These are phyloP conservation scores for Octopus sinensis DNA, from an alignment of 1,140 invertebrate genomes.

Conservation along the genomic window DNA sequence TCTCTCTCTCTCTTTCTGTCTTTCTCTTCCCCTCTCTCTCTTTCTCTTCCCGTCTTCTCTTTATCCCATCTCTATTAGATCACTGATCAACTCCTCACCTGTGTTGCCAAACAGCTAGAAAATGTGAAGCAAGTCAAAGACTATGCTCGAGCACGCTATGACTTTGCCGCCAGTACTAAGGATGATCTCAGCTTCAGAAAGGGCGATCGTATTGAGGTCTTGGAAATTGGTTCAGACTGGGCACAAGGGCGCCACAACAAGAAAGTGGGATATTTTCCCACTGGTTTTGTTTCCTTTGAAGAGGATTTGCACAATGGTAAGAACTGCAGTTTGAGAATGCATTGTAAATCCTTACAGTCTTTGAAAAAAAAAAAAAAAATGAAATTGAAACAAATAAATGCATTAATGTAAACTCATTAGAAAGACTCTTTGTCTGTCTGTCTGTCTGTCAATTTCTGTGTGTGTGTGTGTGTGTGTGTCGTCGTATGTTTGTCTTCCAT, in stretches of 20 bases:
- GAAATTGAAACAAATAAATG: too few relatives aligned
- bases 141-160: constrained; percentile 57
- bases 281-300: constrained; percentile 68
- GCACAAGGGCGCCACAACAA: constrained; percentile 71
- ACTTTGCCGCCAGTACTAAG: constrained; percentile 64
- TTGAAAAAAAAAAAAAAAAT: too few relatives aligned
- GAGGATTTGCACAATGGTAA: constrained; percentile 17
- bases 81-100: neutral
- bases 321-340: neutral
- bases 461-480: too few relatives aligned
- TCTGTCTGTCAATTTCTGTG: too few relatives aligned
- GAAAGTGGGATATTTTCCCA: constrained; percentile 74
- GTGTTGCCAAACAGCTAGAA: neutral
- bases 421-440: too few relatives aligned
- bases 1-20: neutral
- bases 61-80: neutral
- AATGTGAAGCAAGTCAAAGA: constrained; percentile 29
- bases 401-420: too few relatives aligned
- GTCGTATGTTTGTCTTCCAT: too few relatives aligned
- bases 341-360: too few relatives aligned
- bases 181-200: constrained; percentile 63
- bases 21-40: neutral
- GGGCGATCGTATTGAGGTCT: constrained; percentile 70
- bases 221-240: constrained; percentile 77
- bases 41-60: neutral